phyloP scores from a whole-genome alignment of 2,797 vertebrate species.

The Epinephelus coioides region DNA sequence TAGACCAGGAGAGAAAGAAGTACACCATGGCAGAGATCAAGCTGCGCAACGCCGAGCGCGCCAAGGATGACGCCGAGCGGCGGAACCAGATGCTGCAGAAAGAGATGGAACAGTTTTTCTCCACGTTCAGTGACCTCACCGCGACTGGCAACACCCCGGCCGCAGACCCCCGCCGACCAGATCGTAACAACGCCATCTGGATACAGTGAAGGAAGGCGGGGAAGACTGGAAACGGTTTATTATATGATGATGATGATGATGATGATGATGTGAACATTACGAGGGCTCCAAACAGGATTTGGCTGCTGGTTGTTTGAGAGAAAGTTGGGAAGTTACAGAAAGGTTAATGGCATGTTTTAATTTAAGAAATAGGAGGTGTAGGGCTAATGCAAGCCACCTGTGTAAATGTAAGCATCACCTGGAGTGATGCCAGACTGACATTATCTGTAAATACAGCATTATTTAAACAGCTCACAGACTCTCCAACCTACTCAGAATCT shows the following conservation, averaged over 20 bases:
- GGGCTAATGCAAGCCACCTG: slow-evolving; percentile 34
- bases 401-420: slow-evolving; percentile 69
- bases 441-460: slow-evolving; percentile 71
- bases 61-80: slow-evolving; percentile 97
- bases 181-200: slow-evolving; percentile 96
- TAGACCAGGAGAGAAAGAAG: slow-evolving; percentile 98
- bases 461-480: slow-evolving; percentile 70
- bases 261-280: slow-evolving; percentile 9
- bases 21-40: slow-evolving; percentile 99
- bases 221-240: slow-evolving; percentile 38
- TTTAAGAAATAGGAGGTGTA: slow-evolving; percentile 39
- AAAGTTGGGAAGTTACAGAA: slow-evolving; percentile 9
- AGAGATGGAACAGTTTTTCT: slow-evolving; percentile 99
- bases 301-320: slow-evolving; percentile 47
- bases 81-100: slow-evolving; percentile 98
- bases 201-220: slow-evolving; percentile 89
- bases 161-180: slow-evolving; percentile 89
- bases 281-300: slow-evolving; percentile 66
- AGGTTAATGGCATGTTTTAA: slow-evolving; percentile 55
- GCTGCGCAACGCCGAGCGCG: slow-evolving; percentile 97
- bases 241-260: not conserved
- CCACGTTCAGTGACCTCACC: slow-evolving; percentile 96
- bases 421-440: slow-evolving; percentile 71
- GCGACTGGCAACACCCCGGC: slow-evolving; percentile 82
- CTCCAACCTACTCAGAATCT: slow-evolving; percentile 26